Base-by-base conservation (phyloP, 1,140 invertebrate species). In the Scaptomyza pallida region DNA sequence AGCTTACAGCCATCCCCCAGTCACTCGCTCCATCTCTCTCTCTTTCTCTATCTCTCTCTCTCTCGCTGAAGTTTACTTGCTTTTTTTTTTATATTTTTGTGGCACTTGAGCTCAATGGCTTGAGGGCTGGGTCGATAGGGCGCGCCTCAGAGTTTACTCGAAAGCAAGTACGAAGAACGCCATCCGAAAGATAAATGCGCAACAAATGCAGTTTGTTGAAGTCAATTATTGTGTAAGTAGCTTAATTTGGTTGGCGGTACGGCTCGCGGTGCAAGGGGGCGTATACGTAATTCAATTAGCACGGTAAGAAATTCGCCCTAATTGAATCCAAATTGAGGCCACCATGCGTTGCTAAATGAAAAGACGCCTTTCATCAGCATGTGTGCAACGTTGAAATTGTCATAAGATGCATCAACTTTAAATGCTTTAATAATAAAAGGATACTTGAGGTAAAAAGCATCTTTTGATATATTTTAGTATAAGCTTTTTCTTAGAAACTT, bases 161-260 rank as follows among this genome's bases (percentile, higher is more conserved):
- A 26, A 23, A 23, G 5, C n/a, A 23, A 43, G 56, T 63, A 69
- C 64, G 68, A 62, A 74, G n/a, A n/a, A 21, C 59, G 50, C 50
- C 21, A 54, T 55, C 75, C 69, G 4, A 63, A 57, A 81, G 81
- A 85, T 85, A 85, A 85, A 85, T 85, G 81, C 77, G 81, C 81
- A 85, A 85, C 81, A 85, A 85, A 86, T 86, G 81, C 74, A 85
- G 81, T 85, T 85, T 86, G 81, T 75, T 86, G 30, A 85, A 85
- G 77, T 86, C 81, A 85, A 85, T 85, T 85, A 85, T 85, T 85
- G 77, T 77, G 79, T 74, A 81, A 85, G 81, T 81, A 86, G 77
- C 81, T 85, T 85, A 81, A 85, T 85, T 78, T 70, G 71, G 56
- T 65, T 71, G 61, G 51, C 63, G 70, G 70, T 67, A 67, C 47